phyloP scores from a whole-genome alignment of 2,113 vertebrate genomes.

The Colistium nudipinnis region DNA sequence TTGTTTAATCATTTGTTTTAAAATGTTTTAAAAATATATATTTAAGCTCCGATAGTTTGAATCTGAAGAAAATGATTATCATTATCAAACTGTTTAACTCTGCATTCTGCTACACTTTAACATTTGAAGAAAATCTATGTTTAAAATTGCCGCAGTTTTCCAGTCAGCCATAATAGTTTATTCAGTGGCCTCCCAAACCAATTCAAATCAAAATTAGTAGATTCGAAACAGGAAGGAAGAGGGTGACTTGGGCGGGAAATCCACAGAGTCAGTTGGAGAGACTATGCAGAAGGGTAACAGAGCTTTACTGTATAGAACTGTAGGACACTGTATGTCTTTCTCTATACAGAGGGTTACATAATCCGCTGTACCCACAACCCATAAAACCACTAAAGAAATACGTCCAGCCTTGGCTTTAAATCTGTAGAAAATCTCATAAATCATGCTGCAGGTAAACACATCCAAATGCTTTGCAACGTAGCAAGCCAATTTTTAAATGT shows the following conservation, averaged over 20 bases:
- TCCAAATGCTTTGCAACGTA: slow-evolving; percentile 1
- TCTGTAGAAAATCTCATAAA: slow-evolving; percentile 35
- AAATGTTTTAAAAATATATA: too few species aligned
- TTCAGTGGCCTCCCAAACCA: slow-evolving; percentile 33
- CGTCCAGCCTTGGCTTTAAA: slow-evolving; percentile 22
- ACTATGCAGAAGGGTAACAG: slow-evolving; percentile 61
- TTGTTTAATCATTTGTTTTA: neutral
- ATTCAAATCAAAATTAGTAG: slow-evolving; percentile 44
- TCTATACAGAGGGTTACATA: slow-evolving; percentile 67
- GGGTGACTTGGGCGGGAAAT: slow-evolving; percentile 34
- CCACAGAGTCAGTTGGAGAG: slow-evolving; percentile 41
- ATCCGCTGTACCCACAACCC: slow-evolving; percentile 38
- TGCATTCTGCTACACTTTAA: neutral
- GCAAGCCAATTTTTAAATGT: neutral
- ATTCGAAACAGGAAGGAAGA: slow-evolving; percentile 60
- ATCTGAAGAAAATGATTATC: neutral
- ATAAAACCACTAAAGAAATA: slow-evolving; percentile 55
- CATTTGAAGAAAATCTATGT: neutral
- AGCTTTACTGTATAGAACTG: slow-evolving; percentile 68
- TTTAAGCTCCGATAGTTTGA: too few species aligned
- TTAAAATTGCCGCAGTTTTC: slow-evolving; percentile 21
- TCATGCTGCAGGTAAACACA: slow-evolving; percentile 3
- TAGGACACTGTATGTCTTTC: slow-evolving; percentile 72
- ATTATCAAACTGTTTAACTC: neutral
- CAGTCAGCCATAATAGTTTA: slow-evolving; percentile 7